Base-by-base conservation (phyloP, 2,797 vertebrate genomes). In the Orientallactaga sibirica region DNA sequence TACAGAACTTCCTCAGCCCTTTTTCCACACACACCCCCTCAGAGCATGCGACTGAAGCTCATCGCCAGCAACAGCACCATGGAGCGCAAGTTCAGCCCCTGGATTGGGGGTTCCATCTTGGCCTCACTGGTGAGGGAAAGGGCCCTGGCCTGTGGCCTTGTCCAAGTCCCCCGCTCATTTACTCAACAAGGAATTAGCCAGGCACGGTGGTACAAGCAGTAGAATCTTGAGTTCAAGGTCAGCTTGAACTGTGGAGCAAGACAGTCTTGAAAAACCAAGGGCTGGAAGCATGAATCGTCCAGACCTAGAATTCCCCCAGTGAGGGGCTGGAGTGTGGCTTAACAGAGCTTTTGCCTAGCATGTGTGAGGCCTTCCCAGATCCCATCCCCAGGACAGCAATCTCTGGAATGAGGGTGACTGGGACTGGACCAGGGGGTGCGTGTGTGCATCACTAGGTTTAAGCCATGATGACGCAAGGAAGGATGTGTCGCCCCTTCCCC, bases 41-140 rank as follows among this genome's bases (percentile, higher is more conserved):
- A 98, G 98, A 98, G 98, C 95, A 98, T 98, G 98, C 95, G 98
- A 1, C 97, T 98, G 91, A 98, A 98, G 83, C 98, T 98, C 62
- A 98, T 98, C 1, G 98, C 98, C 96, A 98, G 98, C 93, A 98
- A 98, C 97, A 98, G 98, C 96, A 98, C 98, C 73, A 98, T 98
- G 95, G 98, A 98, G 87, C 97, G 98, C 9, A 98, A 98, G 80
- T 98, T 98, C 97, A 98, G 98, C 88, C 98, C 98, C 55, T 98
- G 98, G 98, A 98, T 98, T 11, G 98, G 98, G 16, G 98, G 98
- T 20, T 98, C 98, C 80, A 98, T 98, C 76, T 96, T 98, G 67
- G 98, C 98, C 89, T 98, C 98, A 1, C 97, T 98, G 86, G 98
- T 98, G 96, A 98, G 98, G 80, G 41, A 43, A 78, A 88, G 55